Conservation (phyloP, 1,140 invertebrate species). For the Panagrolaimus sp. region DNA sequence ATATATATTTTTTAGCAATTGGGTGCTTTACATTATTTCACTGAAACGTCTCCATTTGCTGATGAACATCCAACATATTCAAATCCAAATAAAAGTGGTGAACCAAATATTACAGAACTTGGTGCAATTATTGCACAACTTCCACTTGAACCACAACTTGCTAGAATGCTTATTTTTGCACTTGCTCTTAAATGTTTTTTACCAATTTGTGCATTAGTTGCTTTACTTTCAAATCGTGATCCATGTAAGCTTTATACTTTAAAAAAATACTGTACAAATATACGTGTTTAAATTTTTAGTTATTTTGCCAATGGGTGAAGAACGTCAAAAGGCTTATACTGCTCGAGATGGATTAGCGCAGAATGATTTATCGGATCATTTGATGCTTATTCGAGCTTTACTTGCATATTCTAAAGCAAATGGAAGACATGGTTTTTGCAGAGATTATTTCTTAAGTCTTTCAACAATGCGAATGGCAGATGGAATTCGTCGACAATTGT, state of each 20-base stretch:
- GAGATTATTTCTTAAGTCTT: constrained; percentile 73
- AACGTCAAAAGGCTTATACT: constrained; percentile 59
- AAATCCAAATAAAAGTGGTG: constrained; percentile 17
- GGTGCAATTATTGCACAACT: constrained; percentile 80
- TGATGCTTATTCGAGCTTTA: constrained; percentile 76
- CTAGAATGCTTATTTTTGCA: constrained; percentile 80
- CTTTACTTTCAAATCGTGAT: constrained; percentile 73
- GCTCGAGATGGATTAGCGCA: constrained; percentile 70
- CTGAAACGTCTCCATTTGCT: background rate
- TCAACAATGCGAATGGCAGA: constrained; percentile 79
- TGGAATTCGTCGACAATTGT: constrained; percentile 60
- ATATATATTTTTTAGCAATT: constrained; percentile 43
- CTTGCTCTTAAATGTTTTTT: constrained; percentile 86
- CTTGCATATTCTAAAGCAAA: constrained; percentile 63
- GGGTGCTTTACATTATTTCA: constrained; percentile 39
- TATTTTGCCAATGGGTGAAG: constrained; percentile 37
- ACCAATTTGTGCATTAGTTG: constrained; percentile 84
- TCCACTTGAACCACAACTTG: constrained; percentile 82
- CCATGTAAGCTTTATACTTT: constrained; percentile 62
- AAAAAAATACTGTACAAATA: background rate
- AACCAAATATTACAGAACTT: constrained; percentile 72
- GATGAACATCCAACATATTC: background rate
- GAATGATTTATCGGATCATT: constrained; percentile 80
- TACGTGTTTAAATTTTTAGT: background rate
- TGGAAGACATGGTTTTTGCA: constrained; percentile 71